phyloP scores from a whole-genome alignment of 2,113 vertebrate genomes.

The Malurus elegans region DNA sequence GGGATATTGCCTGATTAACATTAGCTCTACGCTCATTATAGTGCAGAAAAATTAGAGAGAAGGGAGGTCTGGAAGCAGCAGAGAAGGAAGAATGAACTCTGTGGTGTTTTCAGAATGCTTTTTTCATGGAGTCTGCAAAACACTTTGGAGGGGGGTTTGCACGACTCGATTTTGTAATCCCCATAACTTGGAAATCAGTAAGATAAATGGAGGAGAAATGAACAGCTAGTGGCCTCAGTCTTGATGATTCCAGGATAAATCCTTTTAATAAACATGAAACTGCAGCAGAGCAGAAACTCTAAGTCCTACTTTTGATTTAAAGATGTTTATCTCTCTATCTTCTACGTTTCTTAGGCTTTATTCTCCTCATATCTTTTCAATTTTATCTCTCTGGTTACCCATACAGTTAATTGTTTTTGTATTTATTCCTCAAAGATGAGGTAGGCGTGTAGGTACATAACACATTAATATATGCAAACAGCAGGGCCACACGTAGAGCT shows the following conservation, averaged over 20 bases:
- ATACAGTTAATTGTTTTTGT: background rate
- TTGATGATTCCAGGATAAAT: constrained; percentile 16
- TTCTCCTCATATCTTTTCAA: constrained; percentile 1
- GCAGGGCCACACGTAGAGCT: background rate
- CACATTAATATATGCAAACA: background rate
- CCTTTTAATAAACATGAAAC: constrained; percentile 55
- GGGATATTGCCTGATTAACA: background rate
- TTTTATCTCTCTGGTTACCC: background rate
- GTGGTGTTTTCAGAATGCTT: background rate
- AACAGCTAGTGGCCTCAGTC: background rate
- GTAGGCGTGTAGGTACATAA: accelerated
- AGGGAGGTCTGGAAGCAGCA: background rate
- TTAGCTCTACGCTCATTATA: background rate
- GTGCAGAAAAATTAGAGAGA: background rate
- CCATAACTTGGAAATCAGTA: constrained; percentile 37
- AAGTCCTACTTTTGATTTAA: constrained; percentile 42
- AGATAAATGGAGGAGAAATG: constrained; percentile 36
- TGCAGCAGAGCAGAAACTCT: constrained; percentile 22
- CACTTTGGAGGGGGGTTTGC: background rate
- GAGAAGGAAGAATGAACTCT: background rate
- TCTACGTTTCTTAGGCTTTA: background rate
- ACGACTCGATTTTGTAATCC: constrained; percentile 4
- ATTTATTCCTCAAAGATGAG: constrained; percentile 10
- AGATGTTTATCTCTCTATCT: constrained; percentile 30
- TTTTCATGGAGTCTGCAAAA: background rate